Conservation (phyloP, 2,113 vertebrate genomes). For the Osmerus eperlanus region DNA sequence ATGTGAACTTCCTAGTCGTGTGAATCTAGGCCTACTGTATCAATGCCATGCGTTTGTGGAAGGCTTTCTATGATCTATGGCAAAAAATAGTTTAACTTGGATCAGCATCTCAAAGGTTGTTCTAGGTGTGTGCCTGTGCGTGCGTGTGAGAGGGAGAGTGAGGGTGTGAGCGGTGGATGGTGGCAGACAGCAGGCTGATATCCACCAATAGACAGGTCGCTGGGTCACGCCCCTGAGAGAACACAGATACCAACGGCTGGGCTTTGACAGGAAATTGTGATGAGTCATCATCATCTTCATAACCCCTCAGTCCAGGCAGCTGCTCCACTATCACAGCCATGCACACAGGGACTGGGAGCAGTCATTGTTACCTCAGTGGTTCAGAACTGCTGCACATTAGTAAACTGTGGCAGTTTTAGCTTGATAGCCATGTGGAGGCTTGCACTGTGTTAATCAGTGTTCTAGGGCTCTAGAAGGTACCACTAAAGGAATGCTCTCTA, state of each 20-base stretch:
- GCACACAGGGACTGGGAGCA: background rate
- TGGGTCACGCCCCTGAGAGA: background rate
- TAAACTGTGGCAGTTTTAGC: too few relatives aligned
- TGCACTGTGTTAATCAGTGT: too few relatives aligned
- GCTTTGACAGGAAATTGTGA: background rate
- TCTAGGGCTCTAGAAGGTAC: too few relatives aligned
- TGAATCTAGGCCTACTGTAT: too few relatives aligned
- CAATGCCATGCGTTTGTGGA: background rate
- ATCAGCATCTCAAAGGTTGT: conserved; percentile 21
- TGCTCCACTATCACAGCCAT: background rate
- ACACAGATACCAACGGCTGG: background rate
- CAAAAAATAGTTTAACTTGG: background rate
- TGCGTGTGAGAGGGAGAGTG: background rate
- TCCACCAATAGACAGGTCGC: background rate
- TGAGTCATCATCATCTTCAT: background rate
- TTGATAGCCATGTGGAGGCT: too few relatives aligned
- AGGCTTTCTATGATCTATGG: background rate
- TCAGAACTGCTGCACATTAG: background rate
- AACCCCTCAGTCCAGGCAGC: background rate
- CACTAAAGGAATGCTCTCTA: too few relatives aligned
- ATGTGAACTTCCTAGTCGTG: too few relatives aligned
- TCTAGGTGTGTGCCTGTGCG: background rate
- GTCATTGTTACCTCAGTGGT: background rate
- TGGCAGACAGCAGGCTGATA: background rate
- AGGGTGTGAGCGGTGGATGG: background rate